These are phyloP conservation scores for Xiphophorus hellerii DNA, from an alignment of 2,113 vertebrate species.

Conservation along the genomic window DNA sequence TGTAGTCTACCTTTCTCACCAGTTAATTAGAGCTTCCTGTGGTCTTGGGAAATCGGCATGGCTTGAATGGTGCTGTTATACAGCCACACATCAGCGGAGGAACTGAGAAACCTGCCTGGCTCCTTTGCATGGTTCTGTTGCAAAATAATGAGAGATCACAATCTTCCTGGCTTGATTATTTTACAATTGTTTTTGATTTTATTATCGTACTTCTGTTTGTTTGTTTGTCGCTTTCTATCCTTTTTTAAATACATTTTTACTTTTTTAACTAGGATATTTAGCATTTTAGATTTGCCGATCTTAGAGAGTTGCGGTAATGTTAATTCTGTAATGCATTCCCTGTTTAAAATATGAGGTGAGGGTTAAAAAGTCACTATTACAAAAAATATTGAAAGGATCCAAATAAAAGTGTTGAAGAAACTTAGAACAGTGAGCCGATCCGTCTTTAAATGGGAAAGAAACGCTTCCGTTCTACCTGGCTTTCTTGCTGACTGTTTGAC, in stretches of 20 bases:
- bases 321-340: constrained; percentile 74
- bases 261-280: constrained; percentile 54
- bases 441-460: constrained; percentile 24
- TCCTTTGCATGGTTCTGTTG: constrained; percentile 76
- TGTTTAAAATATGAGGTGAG: constrained; percentile 61
- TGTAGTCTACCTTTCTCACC: constrained; percentile 53
- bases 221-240: constrained; percentile 43
- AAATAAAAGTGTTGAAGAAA: constrained; percentile 67
- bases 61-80: constrained; percentile 56
- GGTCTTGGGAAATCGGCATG: constrained; percentile 67
- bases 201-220: constrained; percentile 61
- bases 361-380: constrained; percentile 18
- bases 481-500: constrained; percentile 5
- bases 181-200: constrained; percentile 39
- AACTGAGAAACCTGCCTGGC: constrained; percentile 54
- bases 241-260: constrained; percentile 18
- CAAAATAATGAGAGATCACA: constrained; percentile 50
- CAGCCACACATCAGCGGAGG: constrained; percentile 44
- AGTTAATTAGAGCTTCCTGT: constrained; percentile 75
- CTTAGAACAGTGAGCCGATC: constrained; percentile 41
- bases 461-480: not conserved
- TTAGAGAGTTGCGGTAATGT: constrained; percentile 72
- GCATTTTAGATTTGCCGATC: constrained; percentile 64
- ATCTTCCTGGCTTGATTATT: constrained; percentile 62
- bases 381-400: constrained; percentile 41